phyloP scores from a whole-genome alignment of 2,888 invertebrate genomes.

The Epiblema foenella region DNA sequence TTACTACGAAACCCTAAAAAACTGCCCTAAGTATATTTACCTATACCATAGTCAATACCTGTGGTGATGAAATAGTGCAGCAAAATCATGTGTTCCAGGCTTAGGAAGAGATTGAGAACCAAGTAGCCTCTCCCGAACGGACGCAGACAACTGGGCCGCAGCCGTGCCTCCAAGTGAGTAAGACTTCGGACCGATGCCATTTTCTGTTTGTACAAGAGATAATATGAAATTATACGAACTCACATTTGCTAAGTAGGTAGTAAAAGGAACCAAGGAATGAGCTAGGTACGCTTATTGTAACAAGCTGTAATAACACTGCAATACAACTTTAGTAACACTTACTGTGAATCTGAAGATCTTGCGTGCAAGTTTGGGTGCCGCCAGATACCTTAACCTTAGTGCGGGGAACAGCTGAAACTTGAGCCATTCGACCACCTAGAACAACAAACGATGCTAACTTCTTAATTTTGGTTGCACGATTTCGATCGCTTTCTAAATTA shows the following conservation, averaged over 20 bases:
- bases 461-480: slow-evolving; percentile 11
- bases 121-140: slow-evolving; percentile 92
- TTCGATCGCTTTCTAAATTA: background rate
- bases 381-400: slow-evolving; percentile 96
- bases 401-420: slow-evolving; percentile 93
- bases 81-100: slow-evolving; percentile 89
- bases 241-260: background rate
- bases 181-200: slow-evolving; percentile 92
- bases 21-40: no score
- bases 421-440: slow-evolving; percentile 88
- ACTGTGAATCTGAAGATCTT: slow-evolving; percentile 89
- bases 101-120: slow-evolving; percentile 95
- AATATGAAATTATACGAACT: background rate
- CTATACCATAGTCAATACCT: slow-evolving; percentile 73
- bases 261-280: background rate
- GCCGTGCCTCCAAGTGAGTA: slow-evolving; percentile 93
- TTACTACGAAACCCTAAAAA: no score
- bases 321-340: slow-evolving; percentile 60
- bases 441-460: slow-evolving; percentile 36
- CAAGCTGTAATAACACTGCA: background rate
- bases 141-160: slow-evolving; percentile 94
- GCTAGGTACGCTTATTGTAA: background rate
- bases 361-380: slow-evolving; percentile 94
- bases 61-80: slow-evolving; percentile 86
- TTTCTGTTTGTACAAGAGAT: slow-evolving; percentile 76